Evolutionary conservation across 1,140 invertebrate genomes (phyloP), one percentile per base, ranked within the genome.

Genomic region (Palaemon carinicauda): DNA sequence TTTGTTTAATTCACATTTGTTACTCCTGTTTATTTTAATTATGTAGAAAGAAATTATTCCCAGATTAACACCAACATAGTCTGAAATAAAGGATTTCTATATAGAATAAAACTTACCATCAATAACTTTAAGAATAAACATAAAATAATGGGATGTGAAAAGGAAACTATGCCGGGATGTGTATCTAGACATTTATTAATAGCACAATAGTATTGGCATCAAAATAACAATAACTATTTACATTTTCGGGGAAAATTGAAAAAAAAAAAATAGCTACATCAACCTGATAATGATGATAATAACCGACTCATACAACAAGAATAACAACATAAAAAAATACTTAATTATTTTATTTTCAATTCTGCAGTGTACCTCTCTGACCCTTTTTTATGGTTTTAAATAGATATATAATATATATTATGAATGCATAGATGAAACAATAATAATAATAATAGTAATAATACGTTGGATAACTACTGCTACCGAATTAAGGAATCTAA

Each of bases 171-270:
- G 29, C 3, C 17, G 12, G 54, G 3, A n/a, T 29, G 12, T 80
- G 21, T n/a, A 31, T 27, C 24, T 21, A 80, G 78, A 80, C 78
- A 80, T 80, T 80, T 80, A 80, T 80, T 80, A 31, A 52, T 60
- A 79, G 29, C 77, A 79, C 31, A 60, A 33, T n/a, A n/a, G 7
- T 80, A 80, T 24, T 54, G 56, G 54, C 53, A 80, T 60, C 78
- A 54, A 79, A 53, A 80, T 80, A 80, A 80, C 78, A 80, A 54
- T 80, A 60, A 15, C 56, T 56, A 56, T 80, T 80, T 56, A 52
- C 54, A 12, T 31, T 27, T 14, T 17, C 27, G 19, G 29, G 15
- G 19, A 54, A 27, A 24, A 51, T 14, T 29, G 14, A 79, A 24
- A 54, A 12, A 56, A 29, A 29, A 14, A 79, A 29, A 52, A 17